phyloP scores from a whole-genome alignment of 2,888 invertebrate genomes.

The Aelia acuminata region DNA sequence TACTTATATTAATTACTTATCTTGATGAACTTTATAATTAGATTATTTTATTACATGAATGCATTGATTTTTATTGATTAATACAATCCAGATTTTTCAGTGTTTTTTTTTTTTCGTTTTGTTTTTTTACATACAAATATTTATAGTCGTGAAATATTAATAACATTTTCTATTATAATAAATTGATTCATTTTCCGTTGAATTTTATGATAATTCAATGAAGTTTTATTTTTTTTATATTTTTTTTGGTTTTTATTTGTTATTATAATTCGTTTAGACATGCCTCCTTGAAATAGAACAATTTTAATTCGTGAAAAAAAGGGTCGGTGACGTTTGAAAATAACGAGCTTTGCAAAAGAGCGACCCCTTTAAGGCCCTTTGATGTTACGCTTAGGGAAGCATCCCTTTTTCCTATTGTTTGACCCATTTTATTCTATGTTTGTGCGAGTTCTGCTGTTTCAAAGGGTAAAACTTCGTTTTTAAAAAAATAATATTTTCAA shows the following conservation, averaged over 20 bases:
- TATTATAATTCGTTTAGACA: neutral
- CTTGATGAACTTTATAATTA: neutral
- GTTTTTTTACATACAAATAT: too few relatives aligned
- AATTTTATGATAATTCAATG: too few relatives aligned
- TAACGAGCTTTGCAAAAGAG: neutral
- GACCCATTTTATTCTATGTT: slow-evolving; percentile 27
- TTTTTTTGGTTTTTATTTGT: neutral
- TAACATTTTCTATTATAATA: too few relatives aligned
- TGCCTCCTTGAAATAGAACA: neutral
- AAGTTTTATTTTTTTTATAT: too few relatives aligned
- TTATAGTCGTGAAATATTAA: too few relatives aligned
- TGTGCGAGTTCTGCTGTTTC: neutral
- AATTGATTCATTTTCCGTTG: too few relatives aligned
- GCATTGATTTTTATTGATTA: too few relatives aligned
- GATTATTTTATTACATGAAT: too few relatives aligned
- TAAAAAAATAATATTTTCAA: neutral
- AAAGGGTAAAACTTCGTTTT: neutral
- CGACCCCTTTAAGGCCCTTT: neutral
- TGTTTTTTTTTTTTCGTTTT: too few relatives aligned
- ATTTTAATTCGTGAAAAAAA: slow-evolving; percentile 28
- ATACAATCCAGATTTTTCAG: too few relatives aligned
- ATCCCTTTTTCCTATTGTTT: slow-evolving; percentile 10
- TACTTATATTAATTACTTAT: neutral
- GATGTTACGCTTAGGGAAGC: slow-evolving; percentile 14
- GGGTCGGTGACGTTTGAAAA: neutral